These are phyloP conservation scores for Coleophora deauratella DNA, from an alignment of 2,888 invertebrate species.

Conservation along the genomic window DNA sequence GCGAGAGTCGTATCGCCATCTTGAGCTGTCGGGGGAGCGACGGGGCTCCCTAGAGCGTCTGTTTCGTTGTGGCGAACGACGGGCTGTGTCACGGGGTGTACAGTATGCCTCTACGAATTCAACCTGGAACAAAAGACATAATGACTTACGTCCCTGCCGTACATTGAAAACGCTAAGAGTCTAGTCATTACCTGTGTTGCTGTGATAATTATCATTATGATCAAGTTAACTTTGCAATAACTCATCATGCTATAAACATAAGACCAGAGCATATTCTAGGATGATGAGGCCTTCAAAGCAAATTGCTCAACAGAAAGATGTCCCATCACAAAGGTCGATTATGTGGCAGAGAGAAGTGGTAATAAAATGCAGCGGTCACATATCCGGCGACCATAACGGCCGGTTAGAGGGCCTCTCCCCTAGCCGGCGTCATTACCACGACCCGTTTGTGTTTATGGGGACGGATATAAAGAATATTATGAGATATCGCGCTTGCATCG, in stretches of 20 bases:
- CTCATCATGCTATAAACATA: not conserved
- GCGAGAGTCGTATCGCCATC: conserved; percentile 65
- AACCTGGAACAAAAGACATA: conserved; percentile 68
- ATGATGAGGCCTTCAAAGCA: conserved; percentile 25
- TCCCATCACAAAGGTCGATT: conserved; percentile 71
- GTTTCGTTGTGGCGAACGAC: conserved; percentile 59
- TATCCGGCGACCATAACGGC: conserved; percentile 66
- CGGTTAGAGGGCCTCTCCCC: conserved; percentile 63
- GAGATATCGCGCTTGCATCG: conserved; percentile 65
- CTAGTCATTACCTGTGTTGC: too few species aligned
- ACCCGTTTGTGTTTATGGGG: conserved; percentile 70
- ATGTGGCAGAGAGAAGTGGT: conserved; percentile 73
- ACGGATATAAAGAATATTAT: conserved; percentile 71
- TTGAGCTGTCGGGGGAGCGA: conserved; percentile 57
- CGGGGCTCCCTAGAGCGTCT: conserved; percentile 59
- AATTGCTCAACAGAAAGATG: conserved; percentile 54
- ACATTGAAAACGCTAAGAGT: not conserved
- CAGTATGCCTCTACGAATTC: conserved; percentile 84
- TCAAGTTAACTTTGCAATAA: too few species aligned
- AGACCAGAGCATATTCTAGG: too few species aligned
- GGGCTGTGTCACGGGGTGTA: conserved; percentile 79
- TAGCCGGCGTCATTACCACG: conserved; percentile 63
- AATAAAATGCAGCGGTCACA: conserved; percentile 75
- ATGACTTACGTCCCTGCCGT: not conserved
- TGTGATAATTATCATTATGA: too few species aligned